Base-by-base conservation (phyloP, 2,888 invertebrate genomes). In the Mellilla xanthometata region DNA sequence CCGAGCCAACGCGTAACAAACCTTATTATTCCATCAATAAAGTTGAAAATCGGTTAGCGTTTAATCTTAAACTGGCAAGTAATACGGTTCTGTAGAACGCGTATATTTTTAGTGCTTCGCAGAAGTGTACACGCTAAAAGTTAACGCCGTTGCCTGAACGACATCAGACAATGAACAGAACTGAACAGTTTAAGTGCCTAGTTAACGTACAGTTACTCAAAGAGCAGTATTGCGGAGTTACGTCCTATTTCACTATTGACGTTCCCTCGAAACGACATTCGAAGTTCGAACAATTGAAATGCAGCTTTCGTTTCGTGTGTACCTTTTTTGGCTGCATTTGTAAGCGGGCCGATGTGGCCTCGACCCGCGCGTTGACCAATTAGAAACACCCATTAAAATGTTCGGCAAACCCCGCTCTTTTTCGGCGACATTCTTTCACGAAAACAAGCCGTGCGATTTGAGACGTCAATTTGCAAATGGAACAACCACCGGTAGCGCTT, bases 61-160 rank as follows among this genome's bases (percentile, higher is more conserved):
- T 11, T 32, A 8, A 28, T 29, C 40, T 38, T 34, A 30, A 10
- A 40, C 42, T 39, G 42, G 45, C 45, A 44, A 50, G 36, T 38
- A 38, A 53, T 49, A 47, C 44, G 47, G 35, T 65, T 46, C 61
- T 66, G 68, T 67, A 65, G 76, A 78, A 73, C 71, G 65, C 44
- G 66, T 74, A 72, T 85, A 85, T 86, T 83, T 86, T 87, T 86
- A 88, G 87, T 75, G 60, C 65, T 88, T 88, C 88, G 75, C 65
- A 74, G 88, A 88, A 88, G 54, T 55, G 64, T 63, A 57, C 61
- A 70, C 67, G 68, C 68, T 73, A 72, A 77, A 72, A 71, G 72
- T 81, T 81, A 75, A 78, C 76, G 73, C 68, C 65, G 74, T 68
- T 63, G 64, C 66, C 68, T 62, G 67, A 67, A 68, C 65, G 58